Conservation (phyloP, 2,113 vertebrate genomes). For the Apus apus region DNA sequence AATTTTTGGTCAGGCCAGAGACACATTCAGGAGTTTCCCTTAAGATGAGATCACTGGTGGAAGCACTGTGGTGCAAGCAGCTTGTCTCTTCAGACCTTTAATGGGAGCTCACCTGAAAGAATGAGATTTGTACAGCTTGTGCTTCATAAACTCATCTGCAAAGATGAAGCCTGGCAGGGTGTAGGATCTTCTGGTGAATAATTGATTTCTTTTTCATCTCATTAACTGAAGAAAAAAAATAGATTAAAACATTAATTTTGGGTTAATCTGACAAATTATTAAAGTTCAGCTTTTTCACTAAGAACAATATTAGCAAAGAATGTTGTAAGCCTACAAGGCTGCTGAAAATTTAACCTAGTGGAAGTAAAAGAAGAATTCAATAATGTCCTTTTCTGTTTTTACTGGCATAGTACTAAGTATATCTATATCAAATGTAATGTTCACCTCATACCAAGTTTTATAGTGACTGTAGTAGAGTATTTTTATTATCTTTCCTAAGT, state of each 20-base stretch:
- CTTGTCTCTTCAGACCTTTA: background rate
- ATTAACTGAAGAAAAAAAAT: background rate
- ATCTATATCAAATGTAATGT: background rate
- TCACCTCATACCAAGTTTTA: slow-evolving; percentile 34
- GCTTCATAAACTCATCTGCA: background rate
- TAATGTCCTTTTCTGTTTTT: background rate
- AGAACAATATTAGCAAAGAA: background rate
- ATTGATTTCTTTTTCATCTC: background rate
- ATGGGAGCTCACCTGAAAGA: background rate
- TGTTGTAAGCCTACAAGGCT: background rate
- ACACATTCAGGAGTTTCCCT: background rate
- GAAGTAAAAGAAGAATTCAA: background rate
- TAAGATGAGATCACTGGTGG: background rate
- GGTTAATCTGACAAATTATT: background rate
- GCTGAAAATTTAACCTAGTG: background rate
- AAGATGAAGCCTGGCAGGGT: background rate
- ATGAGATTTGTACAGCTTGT: background rate
- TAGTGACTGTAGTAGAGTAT: background rate
- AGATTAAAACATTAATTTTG: background rate
- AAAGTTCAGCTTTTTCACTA: background rate
- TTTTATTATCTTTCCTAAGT: slow-evolving; percentile 33
- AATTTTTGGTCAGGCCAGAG: background rate
- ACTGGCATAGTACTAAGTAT: background rate
- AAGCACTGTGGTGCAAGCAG: background rate
- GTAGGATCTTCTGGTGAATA: background rate